Percentiles rank a stretch among this genome's conserved stretches.
These are phyloP conservation scores for Coregonus clupeaformis DNA, from an alignment of 2,113 vertebrate genomes.

Conservation along the genomic window DNA sequence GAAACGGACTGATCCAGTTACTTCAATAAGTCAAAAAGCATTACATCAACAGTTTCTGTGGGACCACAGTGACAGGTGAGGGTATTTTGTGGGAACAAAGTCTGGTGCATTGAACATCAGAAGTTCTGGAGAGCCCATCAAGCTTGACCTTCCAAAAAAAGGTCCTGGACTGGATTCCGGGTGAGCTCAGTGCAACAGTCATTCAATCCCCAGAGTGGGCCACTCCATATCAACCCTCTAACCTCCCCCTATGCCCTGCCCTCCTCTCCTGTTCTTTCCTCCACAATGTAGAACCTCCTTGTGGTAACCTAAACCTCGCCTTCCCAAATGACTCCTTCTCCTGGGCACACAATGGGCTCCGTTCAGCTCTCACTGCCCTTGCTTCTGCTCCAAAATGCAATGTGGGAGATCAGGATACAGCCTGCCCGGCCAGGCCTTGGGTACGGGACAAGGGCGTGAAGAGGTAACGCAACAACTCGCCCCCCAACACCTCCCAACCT, in stretches of 20 bases:
- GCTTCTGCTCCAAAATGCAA: slow-evolving; percentile 59
- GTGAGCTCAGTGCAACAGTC: slow-evolving; percentile 51
- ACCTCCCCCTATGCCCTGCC: slow-evolving; percentile 51
- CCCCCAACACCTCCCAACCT: slow-evolving; percentile 18
- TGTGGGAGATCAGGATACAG: slow-evolving; percentile 61
- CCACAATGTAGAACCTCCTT: slow-evolving; percentile 65
- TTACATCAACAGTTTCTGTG: slow-evolving; percentile 29
- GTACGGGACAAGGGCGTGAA: slow-evolving; percentile 39
- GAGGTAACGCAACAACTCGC: slow-evolving; percentile 34
- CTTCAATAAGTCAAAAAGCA: slow-evolving; percentile 28
- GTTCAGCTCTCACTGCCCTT: slow-evolving; percentile 62
- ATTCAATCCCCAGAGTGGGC: slow-evolving; percentile 61
- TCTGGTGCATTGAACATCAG: no score
- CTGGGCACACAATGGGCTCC: slow-evolving; percentile 65
- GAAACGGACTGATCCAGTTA: slow-evolving; percentile 8
- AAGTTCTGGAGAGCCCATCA: slow-evolving; percentile 66
- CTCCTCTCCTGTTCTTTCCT: slow-evolving; percentile 56
- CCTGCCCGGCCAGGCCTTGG: slow-evolving; percentile 43
- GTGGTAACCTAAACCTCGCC: slow-evolving; percentile 75
- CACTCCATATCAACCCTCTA: slow-evolving; percentile 55
- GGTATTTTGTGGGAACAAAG: slow-evolving; percentile 62
- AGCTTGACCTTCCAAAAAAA: slow-evolving; percentile 69
- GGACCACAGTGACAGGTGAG: slow-evolving; percentile 1
- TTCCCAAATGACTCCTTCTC: slow-evolving; percentile 64
- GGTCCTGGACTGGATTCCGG: slow-evolving; percentile 58